Base-by-base conservation (phyloP, 1,140 invertebrate species). In the Aphaenogaster rudis region DNA sequence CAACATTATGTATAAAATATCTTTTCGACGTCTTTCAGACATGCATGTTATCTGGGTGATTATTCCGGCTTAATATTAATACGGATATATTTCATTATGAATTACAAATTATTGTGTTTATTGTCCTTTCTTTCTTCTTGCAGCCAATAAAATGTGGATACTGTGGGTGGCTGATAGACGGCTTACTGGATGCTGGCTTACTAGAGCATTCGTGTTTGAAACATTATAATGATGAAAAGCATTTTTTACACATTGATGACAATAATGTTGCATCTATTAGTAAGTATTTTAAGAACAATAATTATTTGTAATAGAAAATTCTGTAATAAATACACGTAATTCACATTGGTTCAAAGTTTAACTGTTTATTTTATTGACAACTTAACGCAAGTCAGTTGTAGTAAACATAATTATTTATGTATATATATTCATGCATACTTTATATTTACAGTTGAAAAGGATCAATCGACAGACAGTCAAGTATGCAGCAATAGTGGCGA, bases 261-360 rank as follows among this genome's bases (percentile, higher is more conserved):
- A 66, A 66, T 3, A 66, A 69, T 69, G 39, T 69, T 69, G 66
- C 66, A 45, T 21, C 66, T 28, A 69, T 69, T 69, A 69, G 66
- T 69, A 69, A 69, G n/a, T 69, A 69, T 69, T n/a, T 28, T 69
- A 21, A 69, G 11, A 69, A 21, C 39, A 69, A 67, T 67, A 67
- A 69, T 69, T 69, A 69, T 66, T 66, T 66, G 36, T 69, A 48
- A 69, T 28, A 42, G 4, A 48, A 5, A 66, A 66, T 66, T 66
- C 36, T 66, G 21, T 67, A 15, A 39, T 64, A 15, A 64, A 64
- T 64, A 36, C 33, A 64, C 15, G 39, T 64, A 64, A 6, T 64
- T 3, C 64, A 67, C 17, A 45, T 17, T 67, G 17, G 6, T 66
- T 42, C n/a, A 66, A 64, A 64, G 63, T 64, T 42, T 64, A 8